Evolutionary conservation across 2,113 vertebrate species (phyloP).

Genomic region (Procavia capensis): DNA sequence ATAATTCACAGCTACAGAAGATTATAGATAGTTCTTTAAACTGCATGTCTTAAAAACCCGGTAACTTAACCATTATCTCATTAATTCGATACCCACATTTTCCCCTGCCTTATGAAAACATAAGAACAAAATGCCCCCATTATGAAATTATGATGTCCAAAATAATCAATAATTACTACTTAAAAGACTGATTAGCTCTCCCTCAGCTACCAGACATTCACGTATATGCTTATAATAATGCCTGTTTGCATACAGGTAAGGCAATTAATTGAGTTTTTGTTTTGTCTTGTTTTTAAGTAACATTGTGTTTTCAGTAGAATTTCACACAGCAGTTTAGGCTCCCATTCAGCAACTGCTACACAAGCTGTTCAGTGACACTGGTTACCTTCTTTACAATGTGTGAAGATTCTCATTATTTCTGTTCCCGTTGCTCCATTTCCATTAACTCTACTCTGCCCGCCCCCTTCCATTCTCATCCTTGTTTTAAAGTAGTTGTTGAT

Average conservation of each 20-base stretch:
- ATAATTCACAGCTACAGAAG: not conserved
- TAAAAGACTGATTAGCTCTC: not conserved
- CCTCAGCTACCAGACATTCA: not conserved
- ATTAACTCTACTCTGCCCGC: too few relatives aligned
- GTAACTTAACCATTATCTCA: not conserved
- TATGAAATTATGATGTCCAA: slow-evolving; percentile 44
- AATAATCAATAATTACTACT: slow-evolving; percentile 12
- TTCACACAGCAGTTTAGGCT: too few relatives aligned
- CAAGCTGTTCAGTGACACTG: too few relatives aligned
- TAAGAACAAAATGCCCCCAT: not conserved
- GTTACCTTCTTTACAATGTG: too few relatives aligned
- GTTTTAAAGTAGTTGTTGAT: too few relatives aligned
- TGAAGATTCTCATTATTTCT: too few relatives aligned
- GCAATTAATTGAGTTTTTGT: not conserved
- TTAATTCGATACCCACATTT: not conserved
- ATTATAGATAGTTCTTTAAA: not conserved
- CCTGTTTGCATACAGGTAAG: not conserved
- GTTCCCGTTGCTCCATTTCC: too few relatives aligned
- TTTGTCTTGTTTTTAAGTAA: too few relatives aligned
- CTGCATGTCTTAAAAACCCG: not conserved
- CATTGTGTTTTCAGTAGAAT: too few relatives aligned
- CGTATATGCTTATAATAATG: not conserved
- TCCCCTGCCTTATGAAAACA: not conserved
- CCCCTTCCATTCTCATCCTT: too few relatives aligned
- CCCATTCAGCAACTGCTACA: too few relatives aligned